Percentiles rank a stretch among this genome's conserved stretches.
Evolutionary conservation across 2,113 vertebrate genomes (phyloP).

Genomic region (Passer montanus): DNA sequence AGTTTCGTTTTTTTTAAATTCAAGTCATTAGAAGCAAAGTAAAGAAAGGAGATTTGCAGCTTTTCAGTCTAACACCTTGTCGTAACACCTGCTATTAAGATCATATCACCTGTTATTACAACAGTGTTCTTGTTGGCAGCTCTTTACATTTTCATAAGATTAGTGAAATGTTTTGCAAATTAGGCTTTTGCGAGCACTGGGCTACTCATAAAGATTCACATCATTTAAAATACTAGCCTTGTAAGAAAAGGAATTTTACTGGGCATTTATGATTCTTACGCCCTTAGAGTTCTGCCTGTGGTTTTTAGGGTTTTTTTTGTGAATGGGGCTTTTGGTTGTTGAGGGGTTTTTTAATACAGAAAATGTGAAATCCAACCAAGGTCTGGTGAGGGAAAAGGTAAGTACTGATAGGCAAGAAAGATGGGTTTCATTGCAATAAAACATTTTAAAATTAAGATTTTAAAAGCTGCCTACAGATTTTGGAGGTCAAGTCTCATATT

Average conservation of each 20-base stretch:
- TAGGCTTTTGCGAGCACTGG: neutral
- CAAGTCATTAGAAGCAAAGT: neutral
- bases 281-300: neutral
- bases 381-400: neutral
- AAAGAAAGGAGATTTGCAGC: neutral
- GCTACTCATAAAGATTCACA: neutral
- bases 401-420: neutral
- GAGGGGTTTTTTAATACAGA: neutral
- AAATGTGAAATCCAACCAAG: neutral
- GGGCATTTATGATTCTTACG: neutral
- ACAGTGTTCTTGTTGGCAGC: neutral
- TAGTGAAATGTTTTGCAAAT: neutral
- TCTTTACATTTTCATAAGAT: neutral
- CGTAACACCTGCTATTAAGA: neutral
- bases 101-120: neutral
- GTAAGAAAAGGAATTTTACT: neutral
- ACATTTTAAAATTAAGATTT: neutral
- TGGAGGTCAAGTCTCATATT: neutral
- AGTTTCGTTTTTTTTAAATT: neutral
- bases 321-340: neutral
- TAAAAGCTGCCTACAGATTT: neutral
- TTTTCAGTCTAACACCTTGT: neutral
- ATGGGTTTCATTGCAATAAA: neutral
- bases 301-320: neutral
- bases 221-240: neutral